These are phyloP conservation scores for Zeugodacus cucurbitae DNA, from an alignment of 1,140 invertebrate species.

Conservation along the genomic window DNA sequence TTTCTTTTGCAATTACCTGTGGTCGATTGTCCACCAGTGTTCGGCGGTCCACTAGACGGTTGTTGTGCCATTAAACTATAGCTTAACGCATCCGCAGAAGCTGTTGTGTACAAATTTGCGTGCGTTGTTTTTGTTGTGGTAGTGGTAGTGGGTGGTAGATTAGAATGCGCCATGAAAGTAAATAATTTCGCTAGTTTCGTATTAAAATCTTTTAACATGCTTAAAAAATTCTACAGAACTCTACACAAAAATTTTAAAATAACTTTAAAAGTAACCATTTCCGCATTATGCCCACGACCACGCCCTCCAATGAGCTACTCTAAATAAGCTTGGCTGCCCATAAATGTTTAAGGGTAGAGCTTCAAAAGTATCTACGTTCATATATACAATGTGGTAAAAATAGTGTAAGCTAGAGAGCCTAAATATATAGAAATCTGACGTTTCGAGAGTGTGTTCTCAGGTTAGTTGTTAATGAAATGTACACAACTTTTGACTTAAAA, in stretches of 20 bases:
- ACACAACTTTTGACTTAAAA: no score
- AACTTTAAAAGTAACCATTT: slow-evolving; percentile 1
- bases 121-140: background rate
- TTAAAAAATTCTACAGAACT: background rate
- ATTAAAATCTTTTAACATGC: slow-evolving; percentile 2
- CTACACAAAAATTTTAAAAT: slow-evolving; percentile 17
- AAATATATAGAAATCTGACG: background rate
- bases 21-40: slow-evolving; percentile 58
- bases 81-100: slow-evolving; percentile 65
- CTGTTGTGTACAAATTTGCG: slow-evolving; percentile 45
- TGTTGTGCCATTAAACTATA: slow-evolving; percentile 66
- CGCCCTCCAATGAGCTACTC: background rate
- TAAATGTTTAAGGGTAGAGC: background rate
- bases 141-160: background rate
- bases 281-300: slow-evolving; percentile 1
- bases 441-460: background rate
- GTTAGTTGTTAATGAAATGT: no score
- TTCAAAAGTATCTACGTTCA: background rate
- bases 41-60: slow-evolving; percentile 61
- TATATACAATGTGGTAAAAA: background rate
- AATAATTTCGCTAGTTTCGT: background rate
- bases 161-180: slow-evolving; percentile 24
- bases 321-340: background rate
- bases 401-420: background rate
- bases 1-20: slow-evolving; percentile 48